Evolutionary conservation across 2,888 invertebrate genomes (phyloP).

Genomic region (Drosophila colorata): DNA sequence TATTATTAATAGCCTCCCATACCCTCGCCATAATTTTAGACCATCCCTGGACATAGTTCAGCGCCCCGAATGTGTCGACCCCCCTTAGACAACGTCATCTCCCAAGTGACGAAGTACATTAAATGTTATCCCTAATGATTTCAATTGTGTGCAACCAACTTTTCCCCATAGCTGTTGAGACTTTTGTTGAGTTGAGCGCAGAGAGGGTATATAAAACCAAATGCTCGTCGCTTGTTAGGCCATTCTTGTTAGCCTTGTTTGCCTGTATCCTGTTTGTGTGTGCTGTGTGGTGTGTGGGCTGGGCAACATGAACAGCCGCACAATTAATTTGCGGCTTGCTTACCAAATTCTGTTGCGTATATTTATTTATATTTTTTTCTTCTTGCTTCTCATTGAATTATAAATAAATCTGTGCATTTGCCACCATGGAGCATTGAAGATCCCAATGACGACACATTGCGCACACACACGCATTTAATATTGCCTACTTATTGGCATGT

Average conservation of each 20-base stretch:
- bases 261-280: constrained; percentile 2
- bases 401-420: constrained; percentile 71
- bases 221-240: constrained; percentile 30
- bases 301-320: constrained; percentile 50
- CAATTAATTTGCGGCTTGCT: constrained; percentile 69
- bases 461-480: constrained; percentile 19
- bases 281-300: constrained; percentile 14
- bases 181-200: background rate
- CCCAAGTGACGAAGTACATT: background rate
- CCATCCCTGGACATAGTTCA: too few species aligned
- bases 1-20: background rate
- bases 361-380: constrained; percentile 7
- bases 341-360: constrained; percentile 39
- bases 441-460: constrained; percentile 60
- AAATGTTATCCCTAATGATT: constrained; percentile 12
- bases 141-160: constrained; percentile 1
- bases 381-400: constrained; percentile 50
- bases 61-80: too few species aligned
- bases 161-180: background rate
- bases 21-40: too few species aligned
- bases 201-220: constrained; percentile 6
- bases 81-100: background rate
- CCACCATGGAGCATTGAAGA: constrained; percentile 54
- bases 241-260: constrained; percentile 26
- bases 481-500: constrained; percentile 46